phyloP scores from a whole-genome alignment of 2,888 invertebrate species.

The Disparrhopalites patrizii region DNA sequence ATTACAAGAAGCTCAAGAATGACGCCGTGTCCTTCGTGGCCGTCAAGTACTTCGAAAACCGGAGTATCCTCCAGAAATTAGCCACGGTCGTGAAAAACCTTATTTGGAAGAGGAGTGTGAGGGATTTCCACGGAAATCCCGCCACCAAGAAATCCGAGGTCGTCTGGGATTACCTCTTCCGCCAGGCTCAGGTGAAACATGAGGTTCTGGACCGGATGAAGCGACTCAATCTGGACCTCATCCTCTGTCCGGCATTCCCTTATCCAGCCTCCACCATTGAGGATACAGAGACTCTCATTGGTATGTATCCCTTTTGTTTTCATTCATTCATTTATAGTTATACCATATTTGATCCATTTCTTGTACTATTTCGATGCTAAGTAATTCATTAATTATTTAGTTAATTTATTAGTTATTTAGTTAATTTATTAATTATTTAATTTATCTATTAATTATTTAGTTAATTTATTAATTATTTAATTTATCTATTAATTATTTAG shows the following conservation, averaged over 20 bases:
- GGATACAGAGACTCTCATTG: not conserved
- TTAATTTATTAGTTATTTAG: too few species aligned
- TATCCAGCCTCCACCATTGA: slow-evolving; percentile 8
- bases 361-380: too few species aligned
- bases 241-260: slow-evolving; percentile 5
- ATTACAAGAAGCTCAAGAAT: slow-evolving; percentile 9
- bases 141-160: slow-evolving; percentile 1
- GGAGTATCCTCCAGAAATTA: not conserved
- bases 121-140: slow-evolving; percentile 2
- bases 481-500: too few species aligned
- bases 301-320: too few species aligned
- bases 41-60: not conserved
- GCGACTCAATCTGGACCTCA: slow-evolving; percentile 1
- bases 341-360: too few species aligned
- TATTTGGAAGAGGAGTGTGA: not conserved
- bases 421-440: too few species aligned
- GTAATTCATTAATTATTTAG: too few species aligned
- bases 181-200: not conserved
- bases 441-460: too few species aligned
- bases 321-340: too few species aligned
- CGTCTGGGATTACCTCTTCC: slow-evolving; percentile 3
- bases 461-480: too few species aligned
- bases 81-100: not conserved
- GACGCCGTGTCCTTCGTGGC: slow-evolving; percentile 12
- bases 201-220: slow-evolving; percentile 14